These are phyloP conservation scores for Hemicordylus capensis DNA, from an alignment of 2,113 vertebrate genomes.

Conservation along the genomic window DNA sequence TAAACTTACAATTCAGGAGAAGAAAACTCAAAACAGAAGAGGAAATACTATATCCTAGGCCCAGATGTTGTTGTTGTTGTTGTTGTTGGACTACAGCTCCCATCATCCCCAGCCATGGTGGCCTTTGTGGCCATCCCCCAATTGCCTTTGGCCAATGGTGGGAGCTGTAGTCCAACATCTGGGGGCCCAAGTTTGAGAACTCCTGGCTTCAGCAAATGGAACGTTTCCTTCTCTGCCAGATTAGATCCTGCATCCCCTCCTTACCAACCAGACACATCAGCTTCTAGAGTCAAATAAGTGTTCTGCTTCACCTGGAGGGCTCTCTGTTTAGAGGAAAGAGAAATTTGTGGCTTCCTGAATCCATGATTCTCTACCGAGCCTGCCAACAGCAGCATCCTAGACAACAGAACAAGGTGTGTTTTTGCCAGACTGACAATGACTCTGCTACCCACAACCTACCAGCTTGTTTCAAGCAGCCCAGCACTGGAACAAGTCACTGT, in stretches of 20 bases:
- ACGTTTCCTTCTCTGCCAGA: accelerated
- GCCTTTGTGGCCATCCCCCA: no score
- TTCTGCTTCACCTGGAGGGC: no score
- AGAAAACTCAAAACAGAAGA: conserved; percentile 62
- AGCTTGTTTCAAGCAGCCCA: not conserved
- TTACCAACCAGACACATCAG: accelerated
- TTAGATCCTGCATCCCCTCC: accelerated
- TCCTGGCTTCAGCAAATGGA: not conserved
- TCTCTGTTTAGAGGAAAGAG: accelerated
- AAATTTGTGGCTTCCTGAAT: not conserved
- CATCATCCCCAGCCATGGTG: no score
- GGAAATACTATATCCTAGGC: not conserved
- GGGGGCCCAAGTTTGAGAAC: no score
- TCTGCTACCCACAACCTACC: not conserved
- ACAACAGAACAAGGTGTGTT: not conserved
- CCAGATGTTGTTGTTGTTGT: no score
- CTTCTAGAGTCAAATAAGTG: not conserved
- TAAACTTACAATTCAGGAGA: conserved; percentile 62
- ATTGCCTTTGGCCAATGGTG: no score
- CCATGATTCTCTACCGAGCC: not conserved
- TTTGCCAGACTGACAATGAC: not conserved
- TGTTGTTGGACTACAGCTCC: no score
- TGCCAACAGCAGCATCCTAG: not conserved
- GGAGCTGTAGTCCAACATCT: no score
- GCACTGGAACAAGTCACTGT: not conserved